These are phyloP conservation scores for Cepaea hortensis DNA, from an alignment of 2,888 invertebrate genomes.

Conservation along the genomic window DNA sequence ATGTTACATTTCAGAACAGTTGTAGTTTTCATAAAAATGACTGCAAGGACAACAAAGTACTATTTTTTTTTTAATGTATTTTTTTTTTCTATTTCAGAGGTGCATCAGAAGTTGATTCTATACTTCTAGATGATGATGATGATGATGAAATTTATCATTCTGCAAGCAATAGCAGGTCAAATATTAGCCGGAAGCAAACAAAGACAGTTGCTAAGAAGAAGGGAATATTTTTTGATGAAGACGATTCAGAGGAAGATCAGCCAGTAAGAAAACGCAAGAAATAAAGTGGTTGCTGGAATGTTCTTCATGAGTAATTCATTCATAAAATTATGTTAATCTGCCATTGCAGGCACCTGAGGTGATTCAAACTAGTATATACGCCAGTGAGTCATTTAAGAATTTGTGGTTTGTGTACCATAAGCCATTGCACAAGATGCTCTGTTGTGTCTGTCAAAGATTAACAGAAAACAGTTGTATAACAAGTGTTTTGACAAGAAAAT, in stretches of 20 bases:
- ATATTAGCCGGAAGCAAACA: slow-evolving; percentile 26
- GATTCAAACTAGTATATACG: too few relatives aligned
- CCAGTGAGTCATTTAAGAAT: too few relatives aligned
- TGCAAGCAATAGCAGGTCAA: slow-evolving; percentile 28
- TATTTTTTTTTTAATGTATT: too few relatives aligned
- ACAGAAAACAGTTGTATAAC: too few relatives aligned
- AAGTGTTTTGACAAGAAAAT: too few relatives aligned
- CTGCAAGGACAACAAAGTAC: too few relatives aligned
- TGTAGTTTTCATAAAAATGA: too few relatives aligned
- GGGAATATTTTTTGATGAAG: slow-evolving; percentile 41
- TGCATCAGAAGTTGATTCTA: slow-evolving; percentile 51
- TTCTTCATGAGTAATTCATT: neutral
- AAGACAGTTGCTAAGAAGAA: slow-evolving; percentile 5
- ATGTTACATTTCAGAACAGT: too few relatives aligned
- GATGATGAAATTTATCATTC: slow-evolving; percentile 49
- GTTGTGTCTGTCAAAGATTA: too few relatives aligned
- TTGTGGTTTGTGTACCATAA: too few relatives aligned
- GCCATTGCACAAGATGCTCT: too few relatives aligned
- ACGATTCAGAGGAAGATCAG: slow-evolving; percentile 54
- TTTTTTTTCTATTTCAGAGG: slow-evolving; percentile 22
- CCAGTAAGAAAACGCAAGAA: slow-evolving; percentile 52
- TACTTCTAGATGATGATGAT: slow-evolving; percentile 54
- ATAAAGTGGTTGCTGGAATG: slow-evolving; percentile 25
- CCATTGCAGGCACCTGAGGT: too few relatives aligned
- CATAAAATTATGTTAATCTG: neutral